Evolutionary conservation across 2,888 invertebrate species (phyloP).

Genomic region (Oscheius sp.): DNA sequence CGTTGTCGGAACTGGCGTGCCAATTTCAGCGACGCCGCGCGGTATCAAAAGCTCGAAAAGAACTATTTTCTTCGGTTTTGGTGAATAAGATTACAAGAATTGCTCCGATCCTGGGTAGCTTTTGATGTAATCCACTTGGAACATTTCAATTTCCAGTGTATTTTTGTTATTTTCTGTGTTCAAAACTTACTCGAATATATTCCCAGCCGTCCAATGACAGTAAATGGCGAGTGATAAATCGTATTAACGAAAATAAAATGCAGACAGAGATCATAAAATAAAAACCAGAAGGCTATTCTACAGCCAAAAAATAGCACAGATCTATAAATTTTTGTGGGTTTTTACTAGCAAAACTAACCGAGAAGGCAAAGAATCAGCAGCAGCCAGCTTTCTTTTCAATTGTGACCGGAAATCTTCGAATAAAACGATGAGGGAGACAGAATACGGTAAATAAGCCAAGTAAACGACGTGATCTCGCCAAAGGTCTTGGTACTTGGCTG

Average conservation of each 20-base stretch:
- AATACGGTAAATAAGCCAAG: conserved; percentile 66
- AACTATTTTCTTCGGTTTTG: too few relatives aligned
- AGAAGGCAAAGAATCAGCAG: neutral
- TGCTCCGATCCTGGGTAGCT: too few relatives aligned
- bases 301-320: conserved; percentile 44
- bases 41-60: too few relatives aligned
- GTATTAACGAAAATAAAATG: conserved; percentile 68
- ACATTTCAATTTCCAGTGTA: too few relatives aligned
- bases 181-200: conserved; percentile 61
- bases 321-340: conserved; percentile 8
- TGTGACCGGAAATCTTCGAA: conserved; percentile 67
- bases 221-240: conserved; percentile 66
- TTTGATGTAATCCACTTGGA: too few relatives aligned
- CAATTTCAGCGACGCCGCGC: too few relatives aligned
- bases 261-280: conserved; percentile 60
- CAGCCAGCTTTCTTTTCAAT: conserved; percentile 23
- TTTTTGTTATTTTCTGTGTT: too few relatives aligned
- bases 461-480: conserved; percentile 50
- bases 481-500: conserved; percentile 16
- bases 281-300: conserved; percentile 63
- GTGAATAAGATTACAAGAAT: neutral
- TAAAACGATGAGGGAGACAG: conserved; percentile 67
- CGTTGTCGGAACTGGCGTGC: too few relatives aligned
- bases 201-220: conserved; percentile 57
- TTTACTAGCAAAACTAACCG: neutral